Evolutionary conservation across 2,113 vertebrate species (phyloP).

Genomic region (Polypterus bichir): DNA sequence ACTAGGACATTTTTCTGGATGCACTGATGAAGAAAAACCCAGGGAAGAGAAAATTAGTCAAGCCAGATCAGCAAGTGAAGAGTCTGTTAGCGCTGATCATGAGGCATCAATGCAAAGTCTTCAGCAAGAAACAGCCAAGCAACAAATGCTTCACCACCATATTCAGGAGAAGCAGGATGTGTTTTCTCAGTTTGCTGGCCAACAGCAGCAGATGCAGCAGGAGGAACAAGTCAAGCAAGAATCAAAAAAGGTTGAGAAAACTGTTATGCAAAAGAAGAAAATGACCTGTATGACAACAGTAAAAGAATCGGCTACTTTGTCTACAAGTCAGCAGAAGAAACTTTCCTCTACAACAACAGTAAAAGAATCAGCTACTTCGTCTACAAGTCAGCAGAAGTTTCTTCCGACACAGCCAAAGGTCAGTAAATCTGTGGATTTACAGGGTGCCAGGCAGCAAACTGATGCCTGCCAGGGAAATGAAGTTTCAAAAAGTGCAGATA

Average conservation of each 20-base stretch:
- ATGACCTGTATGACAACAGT: slow-evolving; percentile 9
- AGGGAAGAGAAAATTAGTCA: slow-evolving; percentile 18
- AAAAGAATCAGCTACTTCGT: neutral
- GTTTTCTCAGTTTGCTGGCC: slow-evolving; percentile 16
- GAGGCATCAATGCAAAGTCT: slow-evolving; percentile 56
- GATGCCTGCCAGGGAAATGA: slow-evolving; percentile 37
- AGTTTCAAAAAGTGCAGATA: slow-evolving; percentile 40
- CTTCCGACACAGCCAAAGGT: slow-evolving; percentile 68
- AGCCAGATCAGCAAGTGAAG: slow-evolving; percentile 24
- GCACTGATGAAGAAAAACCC: slow-evolving; percentile 7
- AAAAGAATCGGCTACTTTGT: neutral
- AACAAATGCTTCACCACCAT: slow-evolving; percentile 53
- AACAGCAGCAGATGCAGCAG: slow-evolving; percentile 19
- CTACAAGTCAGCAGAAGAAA: slow-evolving; percentile 29
- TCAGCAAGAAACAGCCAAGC: slow-evolving; percentile 53
- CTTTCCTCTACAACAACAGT: slow-evolving; percentile 8
- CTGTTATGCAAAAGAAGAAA: slow-evolving; percentile 15
- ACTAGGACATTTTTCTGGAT: slow-evolving; percentile 12
- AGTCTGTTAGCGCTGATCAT: slow-evolving; percentile 39
- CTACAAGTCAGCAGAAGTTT: slow-evolving; percentile 30
- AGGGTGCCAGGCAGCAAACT: slow-evolving; percentile 37
- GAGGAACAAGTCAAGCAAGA: slow-evolving; percentile 19
- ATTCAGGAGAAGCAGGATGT: slow-evolving; percentile 44
- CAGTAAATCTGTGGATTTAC: slow-evolving; percentile 65
- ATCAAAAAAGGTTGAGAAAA: slow-evolving; percentile 11